Conservation (phyloP, 2,888 invertebrate genomes). For the Troides helena region DNA sequence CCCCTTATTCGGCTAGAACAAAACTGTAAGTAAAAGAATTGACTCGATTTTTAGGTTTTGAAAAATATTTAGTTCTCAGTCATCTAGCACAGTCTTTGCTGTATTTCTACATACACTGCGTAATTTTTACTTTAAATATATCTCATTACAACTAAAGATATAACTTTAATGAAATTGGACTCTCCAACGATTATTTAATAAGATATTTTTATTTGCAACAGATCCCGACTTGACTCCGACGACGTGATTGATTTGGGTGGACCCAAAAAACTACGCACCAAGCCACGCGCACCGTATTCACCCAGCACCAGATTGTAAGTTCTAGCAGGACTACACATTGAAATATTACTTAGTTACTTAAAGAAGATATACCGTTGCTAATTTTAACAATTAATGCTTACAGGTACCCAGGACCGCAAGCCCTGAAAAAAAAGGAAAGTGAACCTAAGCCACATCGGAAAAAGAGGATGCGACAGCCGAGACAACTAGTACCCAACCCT, state of each 20-base stretch:
- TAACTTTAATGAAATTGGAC: neutral
- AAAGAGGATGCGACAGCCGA: neutral
- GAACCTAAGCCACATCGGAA: slow-evolving; percentile 1
- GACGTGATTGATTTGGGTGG: slow-evolving; percentile 22
- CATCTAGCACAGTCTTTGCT: neutral
- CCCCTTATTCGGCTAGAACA: neutral
- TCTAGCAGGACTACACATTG: neutral
- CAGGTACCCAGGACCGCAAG: slow-evolving; percentile 21
- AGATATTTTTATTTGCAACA: neutral
- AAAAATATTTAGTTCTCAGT: neutral
- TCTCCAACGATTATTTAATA: neutral
- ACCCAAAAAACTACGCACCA: neutral
- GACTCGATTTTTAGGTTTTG: neutral
- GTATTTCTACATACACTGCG: neutral
- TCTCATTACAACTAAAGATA: neutral
- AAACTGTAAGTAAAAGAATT: neutral
- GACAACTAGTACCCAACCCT: slow-evolving; percentile 15
- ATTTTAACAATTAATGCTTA: neutral
- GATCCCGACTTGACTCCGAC: neutral
- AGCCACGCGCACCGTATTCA: slow-evolving; percentile 5
- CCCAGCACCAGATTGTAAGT: slow-evolving; percentile 22
- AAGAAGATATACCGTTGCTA: no score
- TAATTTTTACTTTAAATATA: neutral
- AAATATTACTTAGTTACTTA: no score
- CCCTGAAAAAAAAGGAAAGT: neutral